phyloP scores from a whole-genome alignment of 2,797 vertebrate genomes.

The Atherinosoma microstoma region DNA sequence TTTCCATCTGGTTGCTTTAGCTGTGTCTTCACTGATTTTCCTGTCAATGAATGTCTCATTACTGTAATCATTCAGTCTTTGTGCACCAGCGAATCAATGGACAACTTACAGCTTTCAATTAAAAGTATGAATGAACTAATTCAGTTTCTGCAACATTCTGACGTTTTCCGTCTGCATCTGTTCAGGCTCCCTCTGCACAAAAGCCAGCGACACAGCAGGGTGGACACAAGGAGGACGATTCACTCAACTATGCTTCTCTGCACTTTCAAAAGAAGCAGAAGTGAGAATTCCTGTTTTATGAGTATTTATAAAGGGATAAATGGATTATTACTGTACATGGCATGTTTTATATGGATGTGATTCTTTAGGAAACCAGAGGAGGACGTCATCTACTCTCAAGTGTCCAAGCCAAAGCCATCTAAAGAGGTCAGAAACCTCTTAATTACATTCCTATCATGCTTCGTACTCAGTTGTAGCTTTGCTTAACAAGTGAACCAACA shows the following conservation, averaged over 20 bases:
- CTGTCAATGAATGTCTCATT: not conserved
- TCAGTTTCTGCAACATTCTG: slow-evolving; percentile 11
- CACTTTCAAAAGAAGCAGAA: slow-evolving; percentile 46
- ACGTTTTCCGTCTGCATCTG: slow-evolving; percentile 35
- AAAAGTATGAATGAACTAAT: slow-evolving; percentile 46
- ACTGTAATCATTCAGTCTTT: slow-evolving; percentile 16
- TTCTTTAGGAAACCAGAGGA: slow-evolving; percentile 23
- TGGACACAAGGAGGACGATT: slow-evolving; percentile 4
- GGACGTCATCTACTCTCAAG: slow-evolving; percentile 37
- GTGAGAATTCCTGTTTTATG: slow-evolving; percentile 41
- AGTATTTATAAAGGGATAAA: not conserved
- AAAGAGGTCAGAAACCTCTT: slow-evolving; percentile 40
- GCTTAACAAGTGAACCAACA: not conserved
- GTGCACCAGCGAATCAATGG: slow-evolving; percentile 16
- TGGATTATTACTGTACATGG: not conserved
- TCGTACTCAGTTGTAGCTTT: not conserved
- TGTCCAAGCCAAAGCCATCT: slow-evolving; percentile 14
- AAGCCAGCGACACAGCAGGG: slow-evolving; percentile 11
- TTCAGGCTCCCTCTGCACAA: slow-evolving; percentile 41
- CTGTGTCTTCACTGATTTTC: not conserved
- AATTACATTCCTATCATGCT: not conserved
- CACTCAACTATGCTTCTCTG: slow-evolving; percentile 55
- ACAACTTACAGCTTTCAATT: slow-evolving; percentile 15
- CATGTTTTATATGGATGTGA: not conserved
- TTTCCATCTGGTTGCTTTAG: slow-evolving; percentile 1